Conservation (phyloP, 2,888 invertebrate genomes). For the Drosophila melanosoma region DNA sequence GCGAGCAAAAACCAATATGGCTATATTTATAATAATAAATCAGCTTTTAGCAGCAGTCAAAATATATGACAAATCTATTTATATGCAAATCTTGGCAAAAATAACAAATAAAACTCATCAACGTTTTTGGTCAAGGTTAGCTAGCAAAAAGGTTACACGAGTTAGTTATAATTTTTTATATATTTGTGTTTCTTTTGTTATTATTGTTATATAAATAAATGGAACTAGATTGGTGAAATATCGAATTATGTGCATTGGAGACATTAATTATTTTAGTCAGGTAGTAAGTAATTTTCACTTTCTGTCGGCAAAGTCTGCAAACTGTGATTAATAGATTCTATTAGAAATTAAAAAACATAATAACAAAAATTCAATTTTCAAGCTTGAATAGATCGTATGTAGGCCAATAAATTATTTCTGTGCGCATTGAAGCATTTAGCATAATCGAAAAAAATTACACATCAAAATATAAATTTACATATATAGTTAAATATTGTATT, state of each 20-base stretch:
- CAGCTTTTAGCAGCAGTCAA: not conserved
- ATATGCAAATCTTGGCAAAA: not conserved
- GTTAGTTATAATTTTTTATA: too few relatives aligned
- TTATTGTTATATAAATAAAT: not conserved
- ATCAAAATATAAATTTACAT: not conserved
- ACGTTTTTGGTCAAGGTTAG: not conserved
- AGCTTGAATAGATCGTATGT: not conserved
- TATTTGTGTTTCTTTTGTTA: not conserved
- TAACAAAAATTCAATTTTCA: not conserved
- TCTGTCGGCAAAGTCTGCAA: not conserved
- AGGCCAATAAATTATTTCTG: not conserved
- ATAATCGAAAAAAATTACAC: not conserved
- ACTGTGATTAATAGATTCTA: not conserved
- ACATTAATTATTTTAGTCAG: not conserved
- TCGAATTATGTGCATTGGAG: too few relatives aligned
- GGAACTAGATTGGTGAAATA: not conserved
- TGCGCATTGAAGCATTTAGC: not conserved
- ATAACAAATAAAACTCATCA: not conserved
- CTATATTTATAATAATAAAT: conserved; percentile 7
- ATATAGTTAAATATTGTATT: not conserved
- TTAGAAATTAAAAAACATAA: not conserved
- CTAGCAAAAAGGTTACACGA: too few relatives aligned
- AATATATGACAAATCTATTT: conserved; percentile 21
- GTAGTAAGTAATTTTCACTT: not conserved
- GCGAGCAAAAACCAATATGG: conserved; percentile 1